Conservation (phyloP, 92 coral and sea anemone genomes). For the Porites divaricata region DNA sequence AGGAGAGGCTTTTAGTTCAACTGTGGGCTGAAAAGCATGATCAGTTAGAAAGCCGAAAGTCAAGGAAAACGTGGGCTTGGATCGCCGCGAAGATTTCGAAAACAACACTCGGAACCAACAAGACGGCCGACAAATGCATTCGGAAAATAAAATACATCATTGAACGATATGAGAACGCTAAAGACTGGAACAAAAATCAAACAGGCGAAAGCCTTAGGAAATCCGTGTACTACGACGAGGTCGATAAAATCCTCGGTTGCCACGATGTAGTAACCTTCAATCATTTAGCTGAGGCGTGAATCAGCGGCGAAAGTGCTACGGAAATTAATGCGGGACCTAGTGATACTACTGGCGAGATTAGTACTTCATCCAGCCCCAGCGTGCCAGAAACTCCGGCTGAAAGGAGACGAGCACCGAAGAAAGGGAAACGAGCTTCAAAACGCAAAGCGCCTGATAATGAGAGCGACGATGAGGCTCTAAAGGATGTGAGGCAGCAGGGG, state of each 20-base stretch:
- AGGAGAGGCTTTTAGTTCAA: too few relatives aligned
- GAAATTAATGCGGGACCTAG: neutral
- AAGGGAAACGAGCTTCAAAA: slow-evolving; percentile 25
- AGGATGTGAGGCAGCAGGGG: neutral
- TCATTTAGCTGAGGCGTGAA: slow-evolving; percentile 47
- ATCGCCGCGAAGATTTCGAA: neutral
- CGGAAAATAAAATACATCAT: neutral
- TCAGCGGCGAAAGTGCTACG: slow-evolving; percentile 40
- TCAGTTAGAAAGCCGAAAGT: neutral
- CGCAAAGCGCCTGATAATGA: slow-evolving; percentile 30
- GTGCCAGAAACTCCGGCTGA: slow-evolving; percentile 12
- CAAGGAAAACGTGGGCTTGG: neutral
- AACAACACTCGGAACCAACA: slow-evolving; percentile 1
- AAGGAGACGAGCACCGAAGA: slow-evolving; percentile 16
- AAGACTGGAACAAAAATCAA: too few relatives aligned
- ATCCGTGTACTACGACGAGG: neutral
- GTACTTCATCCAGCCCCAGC: slow-evolving; percentile 18
- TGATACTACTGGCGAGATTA: slow-evolving; percentile 4
- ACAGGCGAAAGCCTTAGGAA: too few relatives aligned
- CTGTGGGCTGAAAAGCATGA: too few relatives aligned
- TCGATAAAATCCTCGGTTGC: slow-evolving; percentile 22
- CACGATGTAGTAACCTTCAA: slow-evolving; percentile 48
- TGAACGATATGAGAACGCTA: too few relatives aligned
- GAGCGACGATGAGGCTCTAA: slow-evolving; percentile 19
- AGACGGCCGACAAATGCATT: slow-evolving; percentile 20